Evolutionary conservation across 2,888 invertebrate genomes (phyloP).

Genomic region (Agonopterix alstromeriana): DNA sequence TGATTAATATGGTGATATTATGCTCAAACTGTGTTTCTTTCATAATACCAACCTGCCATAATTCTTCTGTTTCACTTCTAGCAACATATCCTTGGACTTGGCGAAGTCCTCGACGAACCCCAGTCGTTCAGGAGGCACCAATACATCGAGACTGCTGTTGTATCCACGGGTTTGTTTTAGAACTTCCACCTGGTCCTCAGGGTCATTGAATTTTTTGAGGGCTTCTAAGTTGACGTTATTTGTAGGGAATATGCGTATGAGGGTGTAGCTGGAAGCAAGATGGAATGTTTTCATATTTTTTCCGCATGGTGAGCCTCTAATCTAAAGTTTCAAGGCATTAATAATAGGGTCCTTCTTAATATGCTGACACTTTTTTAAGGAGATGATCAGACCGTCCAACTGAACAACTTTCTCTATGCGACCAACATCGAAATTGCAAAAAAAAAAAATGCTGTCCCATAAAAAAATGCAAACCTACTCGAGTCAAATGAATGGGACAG

Average conservation of each 20-base stretch:
- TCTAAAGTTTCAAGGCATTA: too few species aligned
- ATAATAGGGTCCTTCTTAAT: too few species aligned
- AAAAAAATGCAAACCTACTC: too few species aligned
- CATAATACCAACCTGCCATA: constrained; percentile 53
- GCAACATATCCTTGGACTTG: constrained; percentile 20
- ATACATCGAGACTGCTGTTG: constrained; percentile 53
- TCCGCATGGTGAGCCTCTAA: too few species aligned
- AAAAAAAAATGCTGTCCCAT: too few species aligned
- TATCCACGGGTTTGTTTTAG: constrained; percentile 44
- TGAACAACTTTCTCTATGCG: too few species aligned
- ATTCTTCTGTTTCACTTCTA: constrained; percentile 33
- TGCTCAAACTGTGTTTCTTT: neutral
- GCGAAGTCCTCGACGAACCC: constrained; percentile 33
- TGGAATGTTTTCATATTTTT: too few species aligned
- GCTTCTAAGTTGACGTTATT: constrained; percentile 31
- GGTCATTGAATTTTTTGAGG: constrained; percentile 28
- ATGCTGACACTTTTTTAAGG: too few species aligned
- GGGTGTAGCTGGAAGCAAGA: constrained; percentile 32
- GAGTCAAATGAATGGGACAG: too few species aligned
- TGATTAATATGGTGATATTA: too few species aligned
- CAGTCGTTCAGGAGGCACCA: constrained; percentile 39
- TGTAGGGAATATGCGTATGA: constrained; percentile 39
- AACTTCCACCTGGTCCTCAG: constrained; percentile 35
- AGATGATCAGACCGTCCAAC: too few species aligned
- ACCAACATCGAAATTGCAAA: too few species aligned